Evolutionary conservation across 2,888 invertebrate genomes (phyloP).

Genomic region (Microplitis manilae): DNA sequence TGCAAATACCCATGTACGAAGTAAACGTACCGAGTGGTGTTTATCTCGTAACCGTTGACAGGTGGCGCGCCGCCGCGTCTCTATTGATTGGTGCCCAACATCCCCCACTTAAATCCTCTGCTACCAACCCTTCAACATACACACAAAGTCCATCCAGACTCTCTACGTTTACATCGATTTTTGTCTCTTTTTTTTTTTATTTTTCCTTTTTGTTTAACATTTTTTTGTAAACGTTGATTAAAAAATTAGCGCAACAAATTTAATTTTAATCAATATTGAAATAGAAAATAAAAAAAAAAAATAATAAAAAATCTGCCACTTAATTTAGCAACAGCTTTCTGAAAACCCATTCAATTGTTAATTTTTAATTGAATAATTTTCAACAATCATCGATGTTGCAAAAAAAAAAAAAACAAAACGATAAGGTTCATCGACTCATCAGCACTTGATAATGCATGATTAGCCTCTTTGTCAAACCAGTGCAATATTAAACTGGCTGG

Average conservation of each 20-base stretch:
- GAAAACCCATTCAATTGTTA: neutral
- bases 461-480: constrained; percentile 48
- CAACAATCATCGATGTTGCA: neutral
- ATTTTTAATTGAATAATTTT: constrained; percentile 38
- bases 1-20: constrained; percentile 30
- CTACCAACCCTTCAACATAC: neutral
- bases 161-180: constrained; percentile 33
- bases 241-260: neutral
- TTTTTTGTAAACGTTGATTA: neutral
- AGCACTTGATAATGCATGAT: constrained; percentile 46
- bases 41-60: constrained; percentile 60
- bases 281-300: neutral
- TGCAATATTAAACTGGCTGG: neutral
- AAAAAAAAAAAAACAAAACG: neutral
- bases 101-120: constrained; percentile 48
- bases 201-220: constrained; percentile 3
- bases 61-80: constrained; percentile 63
- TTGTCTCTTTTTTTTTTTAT: constrained; percentile 32
- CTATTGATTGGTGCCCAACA: constrained; percentile 63
- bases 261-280: neutral
- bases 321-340: neutral
- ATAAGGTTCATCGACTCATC: constrained; percentile 4
- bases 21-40: constrained; percentile 47
- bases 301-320: neutral
- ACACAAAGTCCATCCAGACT: constrained; percentile 37